These are phyloP conservation scores for Tigriopus californicus DNA, from an alignment of 2,888 invertebrate genomes.

Conservation along the genomic window DNA sequence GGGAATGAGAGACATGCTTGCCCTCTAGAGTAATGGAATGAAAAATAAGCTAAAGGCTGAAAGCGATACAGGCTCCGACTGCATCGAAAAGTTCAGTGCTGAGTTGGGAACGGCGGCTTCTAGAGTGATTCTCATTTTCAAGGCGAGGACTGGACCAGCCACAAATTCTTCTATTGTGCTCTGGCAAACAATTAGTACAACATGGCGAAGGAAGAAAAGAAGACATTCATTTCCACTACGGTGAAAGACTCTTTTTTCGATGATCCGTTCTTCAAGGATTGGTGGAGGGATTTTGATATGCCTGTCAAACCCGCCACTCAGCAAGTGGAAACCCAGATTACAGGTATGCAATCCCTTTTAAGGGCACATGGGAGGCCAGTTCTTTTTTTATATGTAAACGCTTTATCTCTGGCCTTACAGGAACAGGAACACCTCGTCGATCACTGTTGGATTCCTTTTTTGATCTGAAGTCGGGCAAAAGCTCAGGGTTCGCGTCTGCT, in stretches of 20 bases:
- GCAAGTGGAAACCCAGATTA: background rate
- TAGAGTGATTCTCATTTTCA: too few species aligned
- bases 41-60: too few species aligned
- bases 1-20: too few species aligned
- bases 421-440: conserved; percentile 2
- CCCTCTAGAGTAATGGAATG: too few species aligned
- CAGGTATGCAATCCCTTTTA: background rate
- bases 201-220: background rate
- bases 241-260: conserved; percentile 14
- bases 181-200: too few species aligned
- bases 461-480: conserved; percentile 7
- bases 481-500: background rate
- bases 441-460: conserved; percentile 11
- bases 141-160: too few species aligned
- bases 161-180: too few species aligned
- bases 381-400: too few species aligned
- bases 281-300: conserved; percentile 14
- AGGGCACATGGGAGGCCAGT: background rate
- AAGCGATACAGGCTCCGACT: too few species aligned
- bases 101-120: too few species aligned
- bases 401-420: too few species aligned
- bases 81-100: too few species aligned
- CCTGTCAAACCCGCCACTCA: background rate
- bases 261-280: conserved; percentile 16
- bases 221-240: conserved; percentile 1